Evolutionary conservation across 2,797 vertebrate species (phyloP), one percentile per base, ranked within the genome.

Genomic region (Coccyzus lansbergi): DNA sequence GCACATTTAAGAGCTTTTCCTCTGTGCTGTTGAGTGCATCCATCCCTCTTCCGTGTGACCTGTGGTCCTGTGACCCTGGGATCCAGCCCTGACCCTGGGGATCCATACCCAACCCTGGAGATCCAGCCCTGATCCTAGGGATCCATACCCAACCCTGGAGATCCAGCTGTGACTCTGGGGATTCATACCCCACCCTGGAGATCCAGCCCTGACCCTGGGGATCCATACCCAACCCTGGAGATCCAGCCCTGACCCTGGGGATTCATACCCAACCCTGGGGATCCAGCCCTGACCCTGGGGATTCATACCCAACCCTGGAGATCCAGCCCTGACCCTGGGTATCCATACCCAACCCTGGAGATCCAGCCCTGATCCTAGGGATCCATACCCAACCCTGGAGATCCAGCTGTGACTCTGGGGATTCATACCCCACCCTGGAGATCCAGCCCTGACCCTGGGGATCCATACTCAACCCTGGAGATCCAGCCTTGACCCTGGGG

Each of bases 1-100:
- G 62, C 9, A 10, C 14, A 3, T 22, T 58, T 51, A 20, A 25
- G 34, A 42, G 46, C 34, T 89, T 64, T 42, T 49, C n/a, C n/a
- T 64, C 38, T 1, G 0, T 28, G 1, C 8, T 22, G n/a, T 31
- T 2, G 5, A n/a, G 22, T 1, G 44, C 62, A 24, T 10, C 56
- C 62, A 11, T 59, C 65, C 71, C 40, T 33, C 17, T n/a, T 12
- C 26, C 60, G 3, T 25, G 9, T 40, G 12, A n/a, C n/a, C n/a
- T n/a, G n/a, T 3, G 29, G 33, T 48, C 76, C 71, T 29, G 24
- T 38, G 34, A 8, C 36, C 38, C 26, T 26, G 48, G 31, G n/a
- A n/a, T n/a, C n/a, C n/a, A n/a, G n/a, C n/a, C n/a, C n/a, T n/a
- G n/a, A n/a, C n/a, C n/a, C n/a, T n/a, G n/a, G n/a, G n/a, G n/a